These are phyloP conservation scores for Acanthis flammea DNA, from an alignment of 2,797 vertebrate genomes.

Conservation along the genomic window DNA sequence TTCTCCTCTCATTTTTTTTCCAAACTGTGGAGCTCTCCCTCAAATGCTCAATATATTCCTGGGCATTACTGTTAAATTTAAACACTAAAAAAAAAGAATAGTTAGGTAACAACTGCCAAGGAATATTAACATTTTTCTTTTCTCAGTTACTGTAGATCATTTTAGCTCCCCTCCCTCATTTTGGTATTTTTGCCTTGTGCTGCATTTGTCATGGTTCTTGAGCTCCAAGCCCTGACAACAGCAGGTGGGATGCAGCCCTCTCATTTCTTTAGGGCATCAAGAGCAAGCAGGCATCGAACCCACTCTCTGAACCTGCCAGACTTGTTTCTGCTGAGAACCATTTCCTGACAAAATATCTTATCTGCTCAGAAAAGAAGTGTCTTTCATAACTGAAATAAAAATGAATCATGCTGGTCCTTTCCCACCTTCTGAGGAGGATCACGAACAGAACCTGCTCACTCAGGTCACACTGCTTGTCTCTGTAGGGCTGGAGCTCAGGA, in stretches of 20 bases:
- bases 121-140: not conserved
- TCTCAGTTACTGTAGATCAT: not conserved
- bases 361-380: not conserved
- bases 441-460: not conserved
- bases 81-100: not conserved
- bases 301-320: conserved; percentile 4
- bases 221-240: not conserved
- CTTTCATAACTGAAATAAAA: not conserved
- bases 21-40: not conserved
- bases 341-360: not conserved
- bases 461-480: not conserved
- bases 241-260: not conserved
- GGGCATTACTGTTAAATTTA: conserved; percentile 17
- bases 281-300: not conserved
- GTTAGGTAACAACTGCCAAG: not conserved
- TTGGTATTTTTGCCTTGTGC: not conserved
- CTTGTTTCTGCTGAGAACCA: not conserved
- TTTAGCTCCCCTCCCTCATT: not conserved
- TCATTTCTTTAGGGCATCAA: not conserved
- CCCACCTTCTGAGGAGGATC: not conserved
- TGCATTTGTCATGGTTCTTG: not conserved
- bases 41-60: not conserved
- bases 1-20: not conserved
- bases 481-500: not conserved
- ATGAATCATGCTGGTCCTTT: not conserved